Conservation (phyloP, 2,888 invertebrate genomes). For the Helleia helle region DNA sequence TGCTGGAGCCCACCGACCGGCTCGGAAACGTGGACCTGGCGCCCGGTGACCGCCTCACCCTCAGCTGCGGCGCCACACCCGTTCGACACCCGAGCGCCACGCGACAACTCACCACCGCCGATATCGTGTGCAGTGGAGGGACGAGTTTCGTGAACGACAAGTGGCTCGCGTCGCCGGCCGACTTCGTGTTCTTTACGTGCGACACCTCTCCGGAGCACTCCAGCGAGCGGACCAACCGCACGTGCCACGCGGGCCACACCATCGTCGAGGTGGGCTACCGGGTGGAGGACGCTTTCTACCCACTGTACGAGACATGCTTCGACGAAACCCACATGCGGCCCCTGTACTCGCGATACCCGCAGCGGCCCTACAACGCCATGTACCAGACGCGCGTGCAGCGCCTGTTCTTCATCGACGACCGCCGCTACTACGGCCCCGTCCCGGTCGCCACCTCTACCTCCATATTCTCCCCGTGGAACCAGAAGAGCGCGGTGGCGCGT, state of each 20-base stretch:
- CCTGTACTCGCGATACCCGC: conserved; percentile 53
- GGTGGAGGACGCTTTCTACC: conserved; percentile 38
- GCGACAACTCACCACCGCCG: conserved; percentile 28
- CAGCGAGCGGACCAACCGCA: conserved; percentile 39
- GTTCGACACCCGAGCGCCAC: conserved; percentile 38
- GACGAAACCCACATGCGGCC: conserved; percentile 34
- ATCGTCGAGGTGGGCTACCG: conserved; percentile 54
- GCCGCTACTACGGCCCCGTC: conserved; percentile 35
- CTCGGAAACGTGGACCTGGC: conserved; percentile 41
- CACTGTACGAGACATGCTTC: conserved; percentile 56
- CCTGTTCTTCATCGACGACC: conserved; percentile 46
- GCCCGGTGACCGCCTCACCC: conserved; percentile 38
- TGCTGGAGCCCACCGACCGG: conserved; percentile 47
- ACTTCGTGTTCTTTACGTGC: conserved; percentile 42
- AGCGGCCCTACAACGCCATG: conserved; percentile 52
- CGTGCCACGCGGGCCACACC: conserved; percentile 38
- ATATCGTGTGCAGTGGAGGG: conserved; percentile 40
- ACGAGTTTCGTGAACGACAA: conserved; percentile 42
- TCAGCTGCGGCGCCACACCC: conserved; percentile 43
- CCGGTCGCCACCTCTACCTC: conserved; percentile 31
- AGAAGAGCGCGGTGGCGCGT: conserved; percentile 36
- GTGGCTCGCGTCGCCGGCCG: conserved; percentile 39
- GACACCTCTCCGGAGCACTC: conserved; percentile 32
- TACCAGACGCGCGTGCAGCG: conserved; percentile 49
- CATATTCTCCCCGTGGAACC: conserved; percentile 45